Evolutionary conservation across 2,888 invertebrate species (phyloP), one percentile per base, ranked within the genome.

Genomic region (Drosophila merina): DNA sequence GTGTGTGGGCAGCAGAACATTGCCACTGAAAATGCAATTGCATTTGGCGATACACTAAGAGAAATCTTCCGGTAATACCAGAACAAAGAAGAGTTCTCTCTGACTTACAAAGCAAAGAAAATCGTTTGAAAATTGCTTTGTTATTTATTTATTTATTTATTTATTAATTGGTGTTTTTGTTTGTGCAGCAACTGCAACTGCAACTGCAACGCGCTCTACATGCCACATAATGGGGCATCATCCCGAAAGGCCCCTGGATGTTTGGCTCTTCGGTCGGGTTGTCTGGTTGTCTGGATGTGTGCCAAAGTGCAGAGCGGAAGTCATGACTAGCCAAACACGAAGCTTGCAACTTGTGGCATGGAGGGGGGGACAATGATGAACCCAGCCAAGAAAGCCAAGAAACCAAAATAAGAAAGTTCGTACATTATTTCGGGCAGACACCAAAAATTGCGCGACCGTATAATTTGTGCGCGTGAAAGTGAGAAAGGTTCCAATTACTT

Each of bases 401-500:
- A 38, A 49, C 25, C 9, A 28, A 82, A 77, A 83, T 86, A 84
- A 86, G 86, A 84, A 84, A 88, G 87, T 84, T 86, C 66, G 75
- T 73, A 84, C 85, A 84, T 86, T 84, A 88, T 84, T 84, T 86
- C 88, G 85, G 78, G 82, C 78, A 88, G 83, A 72, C 81, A 75
- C 67, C 67, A 70, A 82, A 63, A 70, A 58, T 72, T 60, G 75
- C 68, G 67, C 67, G 63, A 68, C 72, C 82, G 73, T 76, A 86
- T 86, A 84, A 88, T 87, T 82, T 88, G 85, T 79, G 89, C 88
- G 89, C 90, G 90, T 88, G 90, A 89, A 89, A 89, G 89, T 90
- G 90, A 89, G 89, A 89, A 89, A 90, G 86, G 89, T 88, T 87
- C 90, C 89, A 89, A 90, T 90, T 90, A 90, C 83, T 83, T 77